These are phyloP conservation scores for Marisa cornuarietis DNA, from an alignment of 1,140 invertebrate species.

Conservation along the genomic window DNA sequence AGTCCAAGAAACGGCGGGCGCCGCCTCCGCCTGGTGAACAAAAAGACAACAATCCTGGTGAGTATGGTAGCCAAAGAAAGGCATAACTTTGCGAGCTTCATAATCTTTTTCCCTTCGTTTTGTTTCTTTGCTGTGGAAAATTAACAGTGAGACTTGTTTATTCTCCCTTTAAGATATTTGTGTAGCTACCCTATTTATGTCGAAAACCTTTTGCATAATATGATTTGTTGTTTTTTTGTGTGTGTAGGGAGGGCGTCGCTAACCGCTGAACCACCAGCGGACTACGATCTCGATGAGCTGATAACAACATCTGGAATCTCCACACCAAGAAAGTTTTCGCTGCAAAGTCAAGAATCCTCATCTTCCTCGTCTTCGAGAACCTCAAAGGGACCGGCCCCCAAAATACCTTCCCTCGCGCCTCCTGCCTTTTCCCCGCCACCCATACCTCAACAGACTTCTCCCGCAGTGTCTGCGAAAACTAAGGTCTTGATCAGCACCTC, in stretches of 20 bases:
- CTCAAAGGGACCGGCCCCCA: neutral
- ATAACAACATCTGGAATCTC: neutral
- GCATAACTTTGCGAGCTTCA: neutral
- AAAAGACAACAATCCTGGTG: slow-evolving; percentile 20
- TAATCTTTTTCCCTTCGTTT: neutral
- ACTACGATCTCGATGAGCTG: slow-evolving; percentile 41
- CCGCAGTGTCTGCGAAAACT: too few species aligned
- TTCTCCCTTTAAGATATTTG: neutral
- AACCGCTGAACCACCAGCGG: slow-evolving; percentile 41
- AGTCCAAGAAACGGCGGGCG: slow-evolving; percentile 46
- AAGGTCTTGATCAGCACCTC: neutral
- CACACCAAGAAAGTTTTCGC: neutral
- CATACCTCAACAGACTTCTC: neutral
- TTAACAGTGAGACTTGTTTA: neutral
- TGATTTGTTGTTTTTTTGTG: neutral
- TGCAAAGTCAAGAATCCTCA: slow-evolving; percentile 6
- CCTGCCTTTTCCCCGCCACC: neutral
- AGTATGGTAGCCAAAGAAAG: neutral
- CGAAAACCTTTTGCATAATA: too few species aligned
- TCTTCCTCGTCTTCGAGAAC: neutral
- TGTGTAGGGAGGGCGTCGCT: slow-evolving; percentile 18
- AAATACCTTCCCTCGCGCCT: neutral
- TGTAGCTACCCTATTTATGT: neutral
- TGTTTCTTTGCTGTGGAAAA: neutral
- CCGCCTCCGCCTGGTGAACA: slow-evolving; percentile 32